Evolutionary conservation across 1,140 invertebrate species (phyloP), one percentile per base, ranked within the genome.

Genomic region (Trypoxylus dichotomus): DNA sequence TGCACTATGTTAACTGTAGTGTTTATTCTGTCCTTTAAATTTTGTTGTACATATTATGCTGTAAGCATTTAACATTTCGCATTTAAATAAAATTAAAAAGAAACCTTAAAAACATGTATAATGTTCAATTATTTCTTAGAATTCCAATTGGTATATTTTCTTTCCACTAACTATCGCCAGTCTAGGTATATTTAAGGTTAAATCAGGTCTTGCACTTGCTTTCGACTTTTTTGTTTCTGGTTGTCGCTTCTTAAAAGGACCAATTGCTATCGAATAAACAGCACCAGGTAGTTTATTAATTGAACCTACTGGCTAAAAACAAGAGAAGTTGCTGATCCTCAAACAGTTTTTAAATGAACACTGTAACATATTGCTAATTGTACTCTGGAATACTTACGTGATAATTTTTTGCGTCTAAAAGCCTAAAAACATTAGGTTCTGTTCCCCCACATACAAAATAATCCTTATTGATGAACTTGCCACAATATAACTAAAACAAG

Each of bases 371-470:
- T 73, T 21, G n/a, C 47, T 54, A 19, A 54, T 6, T 47, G 32
- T 32, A 54, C 1, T 3, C 1, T 15, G 15, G 77, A 3, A 78
- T 84, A 84, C 87, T 86, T 85, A 91, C 90, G 54, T 86, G 84
- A 82, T 89, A 87, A 75, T 88, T 87, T 82, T 87, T 89, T 29
- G 89, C 83, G 82, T 91, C 89, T 25, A 92, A 86, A n/a, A 92
- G 84, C 74, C 90, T 84, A 43, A 92, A 83, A 29, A 91, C 84
- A 85, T 90, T 89, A 11, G 84, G 82, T 78, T 91, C 88, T 3
- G 87, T 87, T n/a, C 91, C 90, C 41, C 90, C 91, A 81, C 89
- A 89, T 15, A 89, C 87, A 29, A 90, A 81, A 60, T 89, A 88
- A 77, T 88, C 81, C 85, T 89, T 86, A 80, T 83, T 83, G 82